Evolutionary conservation across 2,797 vertebrate species (phyloP).

Genomic region (Sylvia borin): DNA sequence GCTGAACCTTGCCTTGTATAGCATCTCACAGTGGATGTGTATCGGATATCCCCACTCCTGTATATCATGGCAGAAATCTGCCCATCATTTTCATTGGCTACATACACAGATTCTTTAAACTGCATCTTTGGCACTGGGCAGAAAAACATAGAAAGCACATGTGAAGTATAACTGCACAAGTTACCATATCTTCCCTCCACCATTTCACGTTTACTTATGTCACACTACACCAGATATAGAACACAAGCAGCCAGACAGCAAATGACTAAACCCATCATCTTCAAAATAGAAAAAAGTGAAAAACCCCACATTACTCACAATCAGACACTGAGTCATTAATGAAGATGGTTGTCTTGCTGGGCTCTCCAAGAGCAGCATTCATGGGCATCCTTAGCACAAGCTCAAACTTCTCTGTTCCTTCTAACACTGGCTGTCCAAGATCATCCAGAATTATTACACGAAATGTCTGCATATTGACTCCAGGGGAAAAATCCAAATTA

Average conservation of each 20-base stretch:
- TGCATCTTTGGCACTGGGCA: slow-evolving; percentile 90
- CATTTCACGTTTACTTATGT: not conserved
- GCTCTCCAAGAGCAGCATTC: slow-evolving; percentile 89
- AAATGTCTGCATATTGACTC: slow-evolving; percentile 89
- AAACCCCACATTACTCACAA: slow-evolving; percentile 77
- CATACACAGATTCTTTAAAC: slow-evolving; percentile 83
- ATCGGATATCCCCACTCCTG: slow-evolving; percentile 86
- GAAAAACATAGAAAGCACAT: not conserved
- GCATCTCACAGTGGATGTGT: slow-evolving; percentile 87
- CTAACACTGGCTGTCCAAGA: slow-evolving; percentile 88
- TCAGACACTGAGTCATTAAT: slow-evolving; percentile 93
- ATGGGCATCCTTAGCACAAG: slow-evolving; percentile 91
- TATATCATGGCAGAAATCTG: slow-evolving; percentile 78
- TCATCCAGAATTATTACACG: slow-evolving; percentile 90
- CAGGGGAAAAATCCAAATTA: slow-evolving; percentile 91
- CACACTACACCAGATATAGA: not conserved
- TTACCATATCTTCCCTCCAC: not conserved
- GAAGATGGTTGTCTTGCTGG: slow-evolving; percentile 83
- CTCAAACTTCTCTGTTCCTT: slow-evolving; percentile 91
- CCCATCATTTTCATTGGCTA: slow-evolving; percentile 84
- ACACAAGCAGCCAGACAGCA: not conserved
- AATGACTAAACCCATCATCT: not conserved
- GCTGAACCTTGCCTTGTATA: slow-evolving; percentile 92
- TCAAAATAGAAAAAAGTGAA: not conserved
- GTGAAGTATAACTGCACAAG: not conserved